Conservation (phyloP, 2,888 invertebrate genomes). For the Drosophila quinaria region DNA sequence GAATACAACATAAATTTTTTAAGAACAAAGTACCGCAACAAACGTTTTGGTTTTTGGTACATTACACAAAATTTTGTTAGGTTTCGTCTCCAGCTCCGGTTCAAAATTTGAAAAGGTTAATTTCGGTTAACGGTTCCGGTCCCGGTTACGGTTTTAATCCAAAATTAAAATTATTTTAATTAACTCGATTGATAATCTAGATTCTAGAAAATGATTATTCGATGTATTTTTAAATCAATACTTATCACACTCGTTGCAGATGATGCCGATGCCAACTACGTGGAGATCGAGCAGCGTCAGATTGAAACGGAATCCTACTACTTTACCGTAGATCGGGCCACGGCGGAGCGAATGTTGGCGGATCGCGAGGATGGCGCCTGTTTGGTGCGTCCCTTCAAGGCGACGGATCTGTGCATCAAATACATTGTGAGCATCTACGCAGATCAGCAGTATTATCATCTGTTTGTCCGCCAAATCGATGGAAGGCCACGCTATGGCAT, state of each 20-base stretch:
- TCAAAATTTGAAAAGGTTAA: no score
- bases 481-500: constrained; percentile 80
- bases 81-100: no score
- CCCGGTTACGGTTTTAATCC: no score
- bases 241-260: constrained; percentile 49
- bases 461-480: constrained; percentile 83
- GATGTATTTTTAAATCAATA: no score
- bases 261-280: constrained; percentile 80
- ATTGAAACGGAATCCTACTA: constrained; percentile 84
- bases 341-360: constrained; percentile 81
- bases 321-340: constrained; percentile 82
- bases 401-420: constrained; percentile 81
- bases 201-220: no score
- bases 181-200: no score
- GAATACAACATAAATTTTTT: no score
- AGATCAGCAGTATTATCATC: constrained; percentile 82
- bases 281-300: constrained; percentile 78
- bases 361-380: constrained; percentile 84
- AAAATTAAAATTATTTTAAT: no score
- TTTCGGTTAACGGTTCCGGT: no score
- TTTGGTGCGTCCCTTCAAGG: constrained; percentile 84
- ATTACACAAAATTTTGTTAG: no score
- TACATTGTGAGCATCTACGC: constrained; percentile 85
- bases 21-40: no score
- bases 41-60: no score